These are phyloP conservation scores for Lithophane leautieri DNA, from an alignment of 2,888 invertebrate genomes.

Conservation along the genomic window DNA sequence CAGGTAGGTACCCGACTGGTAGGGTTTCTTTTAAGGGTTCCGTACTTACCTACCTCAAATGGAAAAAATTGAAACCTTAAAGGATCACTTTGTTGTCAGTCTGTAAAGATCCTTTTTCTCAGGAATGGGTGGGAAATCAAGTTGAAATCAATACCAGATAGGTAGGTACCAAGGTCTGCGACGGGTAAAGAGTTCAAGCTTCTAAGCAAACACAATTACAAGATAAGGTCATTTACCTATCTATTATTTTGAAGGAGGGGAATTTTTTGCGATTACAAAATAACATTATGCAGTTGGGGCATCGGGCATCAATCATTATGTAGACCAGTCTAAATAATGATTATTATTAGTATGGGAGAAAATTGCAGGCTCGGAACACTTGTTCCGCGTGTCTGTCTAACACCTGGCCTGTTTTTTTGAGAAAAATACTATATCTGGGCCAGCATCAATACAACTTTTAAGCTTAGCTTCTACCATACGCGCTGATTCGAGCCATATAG, in stretches of 20 bases:
- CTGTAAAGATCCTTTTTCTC: background rate
- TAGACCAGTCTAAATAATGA: no score
- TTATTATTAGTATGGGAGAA: no score
- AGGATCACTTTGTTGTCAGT: background rate
- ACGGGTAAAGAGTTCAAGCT: background rate
- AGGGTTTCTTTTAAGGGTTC: conserved; percentile 5
- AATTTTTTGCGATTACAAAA: no score
- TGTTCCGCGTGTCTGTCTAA: no score
- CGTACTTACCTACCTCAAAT: background rate
- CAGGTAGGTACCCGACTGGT: background rate
- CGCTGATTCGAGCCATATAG: no score
- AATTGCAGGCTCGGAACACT: no score
- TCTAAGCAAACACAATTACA: background rate
- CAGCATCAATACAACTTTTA: no score
- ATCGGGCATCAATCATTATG: no score
- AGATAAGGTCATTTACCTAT: background rate
- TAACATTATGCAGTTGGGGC: no score
- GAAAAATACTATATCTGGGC: no score
- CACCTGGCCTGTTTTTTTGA: no score
- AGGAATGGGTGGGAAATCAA: background rate
- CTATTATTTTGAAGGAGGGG: background rate
- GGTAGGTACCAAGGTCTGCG: background rate
- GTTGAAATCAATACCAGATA: background rate
- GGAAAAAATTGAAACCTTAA: background rate
- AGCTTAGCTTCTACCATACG: no score